phyloP scores from a whole-genome alignment of 2,797 vertebrate species.

The Characodon lateralis region DNA sequence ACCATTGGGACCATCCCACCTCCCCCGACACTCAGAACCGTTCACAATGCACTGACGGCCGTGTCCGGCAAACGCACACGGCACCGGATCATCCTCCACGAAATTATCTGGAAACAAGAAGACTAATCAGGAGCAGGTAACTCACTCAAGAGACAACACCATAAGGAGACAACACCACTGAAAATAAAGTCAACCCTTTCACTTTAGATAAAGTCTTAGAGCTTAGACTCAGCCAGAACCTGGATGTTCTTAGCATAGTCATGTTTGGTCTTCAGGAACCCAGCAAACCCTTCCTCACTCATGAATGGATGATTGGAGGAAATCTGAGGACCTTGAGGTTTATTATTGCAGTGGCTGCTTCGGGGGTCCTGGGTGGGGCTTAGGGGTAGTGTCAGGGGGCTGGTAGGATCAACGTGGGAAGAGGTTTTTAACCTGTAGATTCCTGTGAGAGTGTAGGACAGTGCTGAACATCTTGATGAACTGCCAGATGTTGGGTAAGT shows the following conservation, averaged over 20 bases:
- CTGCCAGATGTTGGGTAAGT: background rate
- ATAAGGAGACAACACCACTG: background rate
- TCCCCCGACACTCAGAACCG: constrained; percentile 88
- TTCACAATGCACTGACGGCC: constrained; percentile 90
- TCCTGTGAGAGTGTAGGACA: background rate
- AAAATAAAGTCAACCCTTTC: background rate
- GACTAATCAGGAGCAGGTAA: background rate
- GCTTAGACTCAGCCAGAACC: background rate
- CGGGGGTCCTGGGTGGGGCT: background rate
- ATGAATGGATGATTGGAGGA: background rate
- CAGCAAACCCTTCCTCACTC: background rate
- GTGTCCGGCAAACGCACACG: constrained; percentile 94
- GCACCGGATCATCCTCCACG: constrained; percentile 94
- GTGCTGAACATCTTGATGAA: background rate
- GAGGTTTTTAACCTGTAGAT: background rate
- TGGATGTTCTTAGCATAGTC: no score
- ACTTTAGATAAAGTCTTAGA: background rate
- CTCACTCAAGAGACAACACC: background rate
- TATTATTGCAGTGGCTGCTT: background rate
- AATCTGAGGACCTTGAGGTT: background rate
- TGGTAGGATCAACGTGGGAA: background rate
- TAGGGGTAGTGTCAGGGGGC: background rate
- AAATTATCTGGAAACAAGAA: constrained; percentile 79
- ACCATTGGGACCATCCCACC: constrained; percentile 94
- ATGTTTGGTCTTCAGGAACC: background rate